Evolutionary conservation across 2,113 vertebrate species (phyloP).

Genomic region (Rana temporaria): DNA sequence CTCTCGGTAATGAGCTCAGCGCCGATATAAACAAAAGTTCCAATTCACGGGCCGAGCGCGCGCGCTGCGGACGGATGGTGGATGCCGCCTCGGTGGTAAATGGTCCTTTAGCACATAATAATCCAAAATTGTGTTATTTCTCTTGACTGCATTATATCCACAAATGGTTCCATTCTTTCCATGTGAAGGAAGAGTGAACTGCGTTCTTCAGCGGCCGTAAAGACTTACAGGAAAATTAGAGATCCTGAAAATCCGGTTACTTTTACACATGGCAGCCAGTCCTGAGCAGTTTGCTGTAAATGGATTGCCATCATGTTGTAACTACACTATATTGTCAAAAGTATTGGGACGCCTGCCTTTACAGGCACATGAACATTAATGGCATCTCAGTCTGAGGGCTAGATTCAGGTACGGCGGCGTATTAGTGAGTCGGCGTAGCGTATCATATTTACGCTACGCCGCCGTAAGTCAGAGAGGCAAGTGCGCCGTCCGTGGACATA

Average conservation of each 20-base stretch:
- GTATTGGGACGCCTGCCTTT: too few species aligned
- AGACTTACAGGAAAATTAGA: not conserved
- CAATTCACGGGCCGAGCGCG: not conserved
- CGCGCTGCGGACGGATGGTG: not conserved
- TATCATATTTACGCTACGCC: too few species aligned
- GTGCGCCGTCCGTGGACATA: too few species aligned
- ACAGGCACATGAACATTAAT: too few species aligned
- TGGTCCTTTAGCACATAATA: not conserved
- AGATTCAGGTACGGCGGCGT: too few species aligned
- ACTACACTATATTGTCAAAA: too few species aligned
- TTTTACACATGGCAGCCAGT: too few species aligned
- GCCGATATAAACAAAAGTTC: conserved; percentile 13
- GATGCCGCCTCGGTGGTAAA: not conserved
- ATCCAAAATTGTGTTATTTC: not conserved
- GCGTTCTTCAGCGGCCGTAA: not conserved
- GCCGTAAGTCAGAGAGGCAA: too few species aligned
- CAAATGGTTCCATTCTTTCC: not conserved
- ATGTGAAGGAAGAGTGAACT: not conserved
- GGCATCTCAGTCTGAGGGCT: too few species aligned
- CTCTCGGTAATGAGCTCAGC: not conserved
- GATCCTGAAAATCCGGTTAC: not conserved
- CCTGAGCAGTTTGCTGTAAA: too few species aligned
- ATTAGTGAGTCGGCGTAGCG: too few species aligned
- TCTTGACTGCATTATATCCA: not conserved
- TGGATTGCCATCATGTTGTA: too few species aligned